Percentiles rank a stretch among this genome's conserved stretches.
Evolutionary conservation across 2,888 invertebrate species (phyloP).

Genomic region (Catocala sponsa): DNA sequence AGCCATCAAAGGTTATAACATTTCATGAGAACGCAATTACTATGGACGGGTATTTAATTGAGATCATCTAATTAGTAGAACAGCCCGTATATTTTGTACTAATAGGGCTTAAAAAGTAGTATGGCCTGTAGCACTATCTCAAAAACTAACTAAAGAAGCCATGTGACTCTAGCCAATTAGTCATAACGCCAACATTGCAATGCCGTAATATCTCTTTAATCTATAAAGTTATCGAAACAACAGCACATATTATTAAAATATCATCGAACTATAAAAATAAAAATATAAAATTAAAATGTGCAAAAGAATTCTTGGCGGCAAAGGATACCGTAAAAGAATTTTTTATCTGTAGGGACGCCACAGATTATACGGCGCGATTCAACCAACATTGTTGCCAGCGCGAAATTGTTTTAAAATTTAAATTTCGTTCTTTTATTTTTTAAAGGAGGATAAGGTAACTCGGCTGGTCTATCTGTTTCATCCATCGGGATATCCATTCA

Average conservation of each 20-base stretch:
- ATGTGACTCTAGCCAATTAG: no score
- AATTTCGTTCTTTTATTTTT: constrained; percentile 21
- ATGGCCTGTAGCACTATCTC: no score
- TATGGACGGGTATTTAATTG: no score
- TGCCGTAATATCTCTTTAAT: background rate
- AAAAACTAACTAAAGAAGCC: background rate
- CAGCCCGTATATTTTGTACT: no score
- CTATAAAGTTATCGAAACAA: constrained; percentile 4
- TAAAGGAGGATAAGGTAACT: constrained; percentile 16
- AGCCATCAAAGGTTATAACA: no score
- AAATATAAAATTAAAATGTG: constrained; percentile 1
- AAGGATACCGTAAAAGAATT: constrained; percentile 30
- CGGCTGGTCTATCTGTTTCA: constrained; percentile 34
- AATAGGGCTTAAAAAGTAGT: no score
- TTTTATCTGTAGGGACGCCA: constrained; percentile 33
- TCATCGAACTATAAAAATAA: constrained; percentile 17
- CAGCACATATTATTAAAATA: constrained; percentile 15
- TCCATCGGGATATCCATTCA: constrained; percentile 29
- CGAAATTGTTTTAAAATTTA: constrained; percentile 39
- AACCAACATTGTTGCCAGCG: constrained; percentile 16
- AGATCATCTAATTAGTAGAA: no score
- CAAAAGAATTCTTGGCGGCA: constrained; percentile 33
- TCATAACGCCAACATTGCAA: no score
- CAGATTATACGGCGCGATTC: constrained; percentile 35
- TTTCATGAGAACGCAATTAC: no score